Base-by-base conservation (phyloP, 2,113 vertebrate genomes). In the Struthio camelus region DNA sequence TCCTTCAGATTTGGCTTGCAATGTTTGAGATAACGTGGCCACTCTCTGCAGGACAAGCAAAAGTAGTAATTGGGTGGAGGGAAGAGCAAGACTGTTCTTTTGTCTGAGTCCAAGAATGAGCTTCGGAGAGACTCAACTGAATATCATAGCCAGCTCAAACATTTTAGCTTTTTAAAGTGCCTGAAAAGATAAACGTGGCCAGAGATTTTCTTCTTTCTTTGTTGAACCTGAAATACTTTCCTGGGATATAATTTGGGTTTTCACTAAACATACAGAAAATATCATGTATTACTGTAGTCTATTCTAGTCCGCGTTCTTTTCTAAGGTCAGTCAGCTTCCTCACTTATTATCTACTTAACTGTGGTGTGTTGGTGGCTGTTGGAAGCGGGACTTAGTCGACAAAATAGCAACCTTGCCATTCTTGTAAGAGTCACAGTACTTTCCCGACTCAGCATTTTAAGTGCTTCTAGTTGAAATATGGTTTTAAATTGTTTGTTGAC, bases 131-230 rank as follows among this genome's bases (percentile, higher is more conserved):
- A 42, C 53, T 64, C 5, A 24, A 3, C 58, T 62, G 18, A 78
- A 38, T 32, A 61, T 44, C 65, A 42, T 64, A 67, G 71, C 10
- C 65, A 78, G 13, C 30, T 88, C 71, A 89, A 65, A 40, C 15
- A 16, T 46, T 6, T 27, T 69, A 32, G 8, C 10, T 53, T 79
- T 75, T 71, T 4, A 50, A 70, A 67, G 65, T 50, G 28, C 38
- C 61, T 70, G 1, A 0, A 40, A 82, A 82, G 24, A 25, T 12
- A 81, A 88, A 50, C 0, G 17, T 19, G 0, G 59, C 9, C 19
- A 44, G 59, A 70, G 42, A 83, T 75, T 65, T 83, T 40, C 34
- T 85, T 79, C 44, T 24, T 85, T 82, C 51, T 27, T 76, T 79
- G 22, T 61, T 54, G 56, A 85, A 75, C 9, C 14, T 66, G n/a